These are phyloP conservation scores for Alloscopus bannaensis DNA, from an alignment of 2,888 invertebrate genomes.

Conservation along the genomic window DNA sequence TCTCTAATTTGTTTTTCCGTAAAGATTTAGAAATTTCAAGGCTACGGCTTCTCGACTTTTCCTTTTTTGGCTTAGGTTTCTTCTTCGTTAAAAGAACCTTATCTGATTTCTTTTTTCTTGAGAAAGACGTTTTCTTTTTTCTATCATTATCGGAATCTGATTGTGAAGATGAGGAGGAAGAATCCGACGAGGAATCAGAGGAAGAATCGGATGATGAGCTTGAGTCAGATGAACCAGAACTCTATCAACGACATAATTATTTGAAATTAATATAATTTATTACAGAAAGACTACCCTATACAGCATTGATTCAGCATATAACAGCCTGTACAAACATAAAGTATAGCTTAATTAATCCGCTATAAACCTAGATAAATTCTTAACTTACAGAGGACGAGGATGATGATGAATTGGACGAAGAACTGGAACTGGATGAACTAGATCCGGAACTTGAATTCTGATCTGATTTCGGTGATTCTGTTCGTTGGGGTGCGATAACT, in stretches of 20 bases:
- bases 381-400: conserved; percentile 43
- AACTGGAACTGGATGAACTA: conserved; percentile 72
- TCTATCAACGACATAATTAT: conserved; percentile 73
- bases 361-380: background rate
- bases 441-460: conserved; percentile 74
- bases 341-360: background rate
- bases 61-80: background rate
- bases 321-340: background rate
- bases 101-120: background rate
- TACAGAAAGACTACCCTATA: no score
- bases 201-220: conserved; percentile 59
- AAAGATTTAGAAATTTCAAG: background rate
- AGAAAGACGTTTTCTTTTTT: conserved; percentile 43
- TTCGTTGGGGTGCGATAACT: conserved; percentile 74
- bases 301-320: conserved; percentile 10
- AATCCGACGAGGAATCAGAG: conserved; percentile 37
- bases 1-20: conserved; percentile 17
- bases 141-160: conserved; percentile 36
- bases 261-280: no score
- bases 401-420: conserved; percentile 39
- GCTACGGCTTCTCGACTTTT: background rate
- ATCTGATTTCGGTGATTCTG: conserved; percentile 42
- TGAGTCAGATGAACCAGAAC: conserved; percentile 42
- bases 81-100: background rate
- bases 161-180: conserved; percentile 34